These are phyloP conservation scores for Ruditapes philippinarum DNA, from an alignment of 1,140 invertebrate genomes.

Conservation along the genomic window DNA sequence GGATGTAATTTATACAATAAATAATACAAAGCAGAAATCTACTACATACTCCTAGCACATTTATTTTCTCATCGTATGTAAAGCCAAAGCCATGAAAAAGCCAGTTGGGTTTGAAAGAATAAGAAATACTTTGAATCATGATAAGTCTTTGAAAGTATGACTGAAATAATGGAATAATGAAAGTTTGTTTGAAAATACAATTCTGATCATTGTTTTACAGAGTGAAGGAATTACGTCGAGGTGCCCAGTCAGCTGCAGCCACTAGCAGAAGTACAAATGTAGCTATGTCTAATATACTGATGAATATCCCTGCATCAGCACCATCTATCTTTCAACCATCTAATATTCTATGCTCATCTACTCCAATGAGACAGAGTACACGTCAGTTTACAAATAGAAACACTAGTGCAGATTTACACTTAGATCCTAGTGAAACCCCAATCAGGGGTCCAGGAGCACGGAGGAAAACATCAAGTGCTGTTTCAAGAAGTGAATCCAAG, in stretches of 20 bases:
- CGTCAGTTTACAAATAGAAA: conserved; percentile 67
- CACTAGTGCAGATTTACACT: conserved; percentile 61
- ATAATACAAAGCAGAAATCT: too few relatives aligned
- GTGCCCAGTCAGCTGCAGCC: conserved; percentile 26
- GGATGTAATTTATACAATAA: too few relatives aligned
- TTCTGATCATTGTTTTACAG: too few relatives aligned
- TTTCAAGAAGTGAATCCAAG: conserved; percentile 57
- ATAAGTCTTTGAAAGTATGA: too few relatives aligned
- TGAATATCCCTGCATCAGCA: conserved; percentile 81
- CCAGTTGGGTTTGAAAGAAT: too few relatives aligned
- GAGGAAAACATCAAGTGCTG: conserved; percentile 67
- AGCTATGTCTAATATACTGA: conserved; percentile 75
- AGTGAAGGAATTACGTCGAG: conserved; percentile 81
- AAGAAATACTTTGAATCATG: too few relatives aligned
- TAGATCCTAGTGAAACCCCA: conserved; percentile 82
- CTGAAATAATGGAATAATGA: too few relatives aligned
- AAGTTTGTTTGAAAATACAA: too few relatives aligned
- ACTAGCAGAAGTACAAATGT: conserved; percentile 56
- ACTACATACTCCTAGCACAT: too few relatives aligned
- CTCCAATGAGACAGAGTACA: conserved; percentile 78
- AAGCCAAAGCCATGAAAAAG: too few relatives aligned
- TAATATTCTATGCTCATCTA: conserved; percentile 85
- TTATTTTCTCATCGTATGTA: too few relatives aligned
- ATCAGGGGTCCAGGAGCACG: conserved; percentile 80
- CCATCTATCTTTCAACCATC: conserved; percentile 84